Evolutionary conservation across 2,888 invertebrate genomes (phyloP).

Genomic region (Actias luna): DNA sequence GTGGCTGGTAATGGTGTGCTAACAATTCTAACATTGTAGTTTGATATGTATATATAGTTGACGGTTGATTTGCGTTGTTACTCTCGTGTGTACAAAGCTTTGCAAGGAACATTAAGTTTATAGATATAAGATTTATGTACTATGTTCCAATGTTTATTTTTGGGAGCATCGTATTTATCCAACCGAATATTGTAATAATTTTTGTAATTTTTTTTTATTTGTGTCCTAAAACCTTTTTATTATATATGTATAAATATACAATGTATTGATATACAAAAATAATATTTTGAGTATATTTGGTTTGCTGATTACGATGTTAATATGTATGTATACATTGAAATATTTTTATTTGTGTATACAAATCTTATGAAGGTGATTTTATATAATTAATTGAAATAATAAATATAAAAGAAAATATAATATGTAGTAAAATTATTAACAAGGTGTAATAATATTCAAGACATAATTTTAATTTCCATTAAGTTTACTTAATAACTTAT

Average conservation of each 20-base stretch:
- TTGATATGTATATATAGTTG: slow-evolving; percentile 44
- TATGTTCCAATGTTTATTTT: slow-evolving; percentile 1
- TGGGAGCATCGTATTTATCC: slow-evolving; percentile 5
- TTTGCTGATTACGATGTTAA: neutral
- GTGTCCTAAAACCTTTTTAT: neutral
- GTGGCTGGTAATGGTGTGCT: slow-evolving; percentile 77
- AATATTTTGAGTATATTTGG: neutral
- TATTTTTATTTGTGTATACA: slow-evolving; percentile 1
- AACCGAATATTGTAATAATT: slow-evolving; percentile 6
- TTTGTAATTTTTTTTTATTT: neutral
- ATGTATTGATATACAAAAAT: neutral
- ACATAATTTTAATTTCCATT: slow-evolving; percentile 44
- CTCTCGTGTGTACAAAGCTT: slow-evolving; percentile 62
- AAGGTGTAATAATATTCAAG: slow-evolving; percentile 35
- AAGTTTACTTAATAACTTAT: slow-evolving; percentile 30
- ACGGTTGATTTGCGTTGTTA: slow-evolving; percentile 67
- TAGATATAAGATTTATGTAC: slow-evolving; percentile 12
- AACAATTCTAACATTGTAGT: slow-evolving; percentile 73
- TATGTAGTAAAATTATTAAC: slow-evolving; percentile 39
- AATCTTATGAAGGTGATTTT: slow-evolving; percentile 1
- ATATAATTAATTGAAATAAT: slow-evolving; percentile 8
- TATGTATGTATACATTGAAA: neutral
- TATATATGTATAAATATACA: neutral
- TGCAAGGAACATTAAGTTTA: slow-evolving; percentile 26
- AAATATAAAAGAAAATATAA: neutral